phyloP scores from a whole-genome alignment of 2,113 vertebrate genomes.

The Xyliphius kryptos region DNA sequence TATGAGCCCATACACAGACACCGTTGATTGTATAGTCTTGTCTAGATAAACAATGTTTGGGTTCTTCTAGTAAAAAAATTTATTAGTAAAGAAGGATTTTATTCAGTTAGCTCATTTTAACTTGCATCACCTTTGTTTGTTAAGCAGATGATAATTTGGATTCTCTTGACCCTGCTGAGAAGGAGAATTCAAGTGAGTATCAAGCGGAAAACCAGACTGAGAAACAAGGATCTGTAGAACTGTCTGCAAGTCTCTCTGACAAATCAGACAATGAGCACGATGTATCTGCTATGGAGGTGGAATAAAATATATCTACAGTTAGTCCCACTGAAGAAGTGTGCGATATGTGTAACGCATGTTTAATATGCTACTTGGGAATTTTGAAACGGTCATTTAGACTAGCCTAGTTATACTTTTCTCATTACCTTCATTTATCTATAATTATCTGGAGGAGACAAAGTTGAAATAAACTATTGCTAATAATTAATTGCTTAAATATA shows the following conservation, averaged over 20 bases:
- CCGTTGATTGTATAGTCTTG: no score
- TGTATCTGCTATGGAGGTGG: conserved; percentile 72
- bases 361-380: neutral
- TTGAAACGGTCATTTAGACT: neutral
- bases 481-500: neutral
- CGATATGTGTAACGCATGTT: neutral
- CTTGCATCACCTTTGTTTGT: conserved; percentile 1
- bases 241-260: conserved; percentile 23
- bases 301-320: conserved; percentile 58
- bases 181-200: conserved; percentile 27
- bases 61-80: conserved; percentile 12
- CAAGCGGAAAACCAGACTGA: conserved; percentile 33
- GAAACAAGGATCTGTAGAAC: conserved; percentile 45
- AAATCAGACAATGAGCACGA: conserved; percentile 69
- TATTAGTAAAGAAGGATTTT: no score
- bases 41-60: no score
- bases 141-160: conserved; percentile 44
- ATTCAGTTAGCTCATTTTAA: no score
- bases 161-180: conserved; percentile 31
- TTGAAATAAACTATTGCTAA: neutral
- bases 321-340: neutral
- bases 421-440: conserved; percentile 6
- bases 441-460: neutral
- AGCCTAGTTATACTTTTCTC: conserved; percentile 14
- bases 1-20: no score